Evolutionary conservation across 2,797 vertebrate genomes (phyloP), one percentile per base, ranked within the genome.

Genomic region (Halcyon leucocephala): DNA sequence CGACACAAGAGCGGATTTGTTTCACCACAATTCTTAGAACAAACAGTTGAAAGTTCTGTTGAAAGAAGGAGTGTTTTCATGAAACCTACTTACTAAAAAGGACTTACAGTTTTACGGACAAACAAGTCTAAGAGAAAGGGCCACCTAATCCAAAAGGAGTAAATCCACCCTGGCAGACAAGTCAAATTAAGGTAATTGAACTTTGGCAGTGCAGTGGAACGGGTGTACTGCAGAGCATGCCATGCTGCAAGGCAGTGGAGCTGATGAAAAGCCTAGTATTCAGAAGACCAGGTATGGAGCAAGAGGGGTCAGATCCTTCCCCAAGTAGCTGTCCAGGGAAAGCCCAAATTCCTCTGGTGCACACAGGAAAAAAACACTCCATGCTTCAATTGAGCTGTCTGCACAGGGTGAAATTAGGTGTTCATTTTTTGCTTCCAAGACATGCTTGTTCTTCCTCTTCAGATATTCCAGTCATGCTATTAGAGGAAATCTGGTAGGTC

Each of bases 111-210:
- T 82, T 61, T 65, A 70, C 48, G 31, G 15, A 31, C 13, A 90
- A 84, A 35, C 6, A 79, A 44, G 8, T 31, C 28, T 37, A 22
- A 70, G 7, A 58, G 31, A 79, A 93, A 79, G 18, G 19, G 10
- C 2, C 39, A 49, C 4, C 6, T 48, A 62, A 79, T 31, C 19
- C n/a, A 73, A 72, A 66, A 2, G 19, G 29, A 62, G 4, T 15
- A 72, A 86, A 74, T 22, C 6, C 24, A 58, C 12, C 15, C 1
- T 3, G 25, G 17, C 4, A 62, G 83, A 64, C n/a, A 82, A 37
- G 6, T 6, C 54, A 77, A 6, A 1, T 48, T 39, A 26, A 29
- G n/a, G 28, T 7, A 39, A 35, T 0, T 26, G 42, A 76, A 33
- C 25, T 86, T 42, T 58, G 18, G 12, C 60, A 16, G 14, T 14